Evolutionary conservation across 1,140 invertebrate genomes (phyloP).

Genomic region (Liolophura sinensis): DNA sequence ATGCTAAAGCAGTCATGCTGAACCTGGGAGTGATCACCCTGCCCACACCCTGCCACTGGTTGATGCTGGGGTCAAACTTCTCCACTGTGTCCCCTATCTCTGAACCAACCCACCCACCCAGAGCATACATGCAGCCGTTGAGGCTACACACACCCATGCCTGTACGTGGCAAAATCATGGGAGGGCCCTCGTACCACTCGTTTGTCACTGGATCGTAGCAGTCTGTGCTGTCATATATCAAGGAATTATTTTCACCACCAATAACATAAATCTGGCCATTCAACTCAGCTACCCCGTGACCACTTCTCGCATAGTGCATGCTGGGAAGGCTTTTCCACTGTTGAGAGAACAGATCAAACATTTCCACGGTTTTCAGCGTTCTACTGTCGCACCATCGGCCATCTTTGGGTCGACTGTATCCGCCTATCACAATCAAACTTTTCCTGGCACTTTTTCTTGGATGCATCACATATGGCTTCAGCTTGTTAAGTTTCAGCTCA

Average conservation of each 20-base stretch:
- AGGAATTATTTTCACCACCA: slow-evolving; percentile 71
- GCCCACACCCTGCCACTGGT: slow-evolving; percentile 76
- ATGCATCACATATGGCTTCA: slow-evolving; percentile 26
- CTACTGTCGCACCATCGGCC: slow-evolving; percentile 53
- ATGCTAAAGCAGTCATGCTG: slow-evolving; percentile 88
- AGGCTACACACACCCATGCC: slow-evolving; percentile 86
- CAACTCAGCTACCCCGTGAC: slow-evolving; percentile 32
- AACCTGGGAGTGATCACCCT: slow-evolving; percentile 79
- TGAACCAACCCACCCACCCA: slow-evolving; percentile 91
- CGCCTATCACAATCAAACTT: slow-evolving; percentile 53
- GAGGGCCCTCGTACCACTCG: slow-evolving; percentile 66
- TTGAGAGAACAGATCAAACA: slow-evolving; percentile 35
- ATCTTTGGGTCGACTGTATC: slow-evolving; percentile 53
- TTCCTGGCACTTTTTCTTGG: slow-evolving; percentile 61
- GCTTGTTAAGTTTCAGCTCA: slow-evolving; percentile 17
- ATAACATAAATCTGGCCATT: slow-evolving; percentile 41
- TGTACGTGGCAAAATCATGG: slow-evolving; percentile 79
- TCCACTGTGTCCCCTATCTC: slow-evolving; percentile 89
- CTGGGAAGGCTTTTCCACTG: slow-evolving; percentile 30
- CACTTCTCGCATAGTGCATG: slow-evolving; percentile 33
- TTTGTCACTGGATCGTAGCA: slow-evolving; percentile 76
- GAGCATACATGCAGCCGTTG: slow-evolving; percentile 81
- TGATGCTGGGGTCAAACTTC: slow-evolving; percentile 77
- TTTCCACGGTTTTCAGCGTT: slow-evolving; percentile 35
- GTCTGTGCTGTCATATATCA: slow-evolving; percentile 86